Conservation (phyloP, 1,140 invertebrate species). For the Aleiodes sp. region DNA sequence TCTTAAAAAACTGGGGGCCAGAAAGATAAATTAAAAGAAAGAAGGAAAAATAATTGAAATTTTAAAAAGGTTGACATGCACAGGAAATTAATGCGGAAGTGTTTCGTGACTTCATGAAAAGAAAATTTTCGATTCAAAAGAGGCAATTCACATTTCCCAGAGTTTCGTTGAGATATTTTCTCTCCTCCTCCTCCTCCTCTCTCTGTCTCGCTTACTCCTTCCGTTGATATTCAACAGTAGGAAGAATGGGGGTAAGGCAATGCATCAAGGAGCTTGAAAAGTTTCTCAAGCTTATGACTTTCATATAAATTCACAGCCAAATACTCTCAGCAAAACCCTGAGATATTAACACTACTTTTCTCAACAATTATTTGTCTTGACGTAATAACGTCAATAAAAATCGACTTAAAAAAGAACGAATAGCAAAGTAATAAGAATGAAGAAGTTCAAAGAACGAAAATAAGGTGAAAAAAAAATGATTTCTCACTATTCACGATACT, state of each 20-base stretch:
- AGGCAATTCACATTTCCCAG: not conserved
- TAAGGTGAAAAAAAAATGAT: not conserved
- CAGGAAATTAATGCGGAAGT: not conserved
- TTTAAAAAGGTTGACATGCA: constrained; percentile 9
- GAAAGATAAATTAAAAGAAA: not conserved
- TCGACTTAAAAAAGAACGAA: not conserved
- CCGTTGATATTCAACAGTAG: not conserved
- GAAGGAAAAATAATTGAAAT: constrained; percentile 1
- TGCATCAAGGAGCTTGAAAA: not conserved
- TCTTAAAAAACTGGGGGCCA: too few relatives aligned
- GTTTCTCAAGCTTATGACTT: not conserved
- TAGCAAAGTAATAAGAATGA: not conserved
- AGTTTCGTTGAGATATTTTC: not conserved
- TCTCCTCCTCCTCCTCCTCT: not conserved
- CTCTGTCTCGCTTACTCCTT: not conserved
- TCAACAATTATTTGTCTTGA: not conserved
- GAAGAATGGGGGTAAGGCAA: not conserved
- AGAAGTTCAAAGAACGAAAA: not conserved
- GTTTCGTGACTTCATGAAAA: constrained; percentile 6
- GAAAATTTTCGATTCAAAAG: constrained; percentile 5
- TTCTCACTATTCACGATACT: not conserved
- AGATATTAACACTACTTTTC: constrained; percentile 7
- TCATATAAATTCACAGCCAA: not conserved
- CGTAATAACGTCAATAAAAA: not conserved
- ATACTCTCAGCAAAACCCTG: not conserved